Conservation (phyloP, 2,888 invertebrate species). For the Acronicta alni region DNA sequence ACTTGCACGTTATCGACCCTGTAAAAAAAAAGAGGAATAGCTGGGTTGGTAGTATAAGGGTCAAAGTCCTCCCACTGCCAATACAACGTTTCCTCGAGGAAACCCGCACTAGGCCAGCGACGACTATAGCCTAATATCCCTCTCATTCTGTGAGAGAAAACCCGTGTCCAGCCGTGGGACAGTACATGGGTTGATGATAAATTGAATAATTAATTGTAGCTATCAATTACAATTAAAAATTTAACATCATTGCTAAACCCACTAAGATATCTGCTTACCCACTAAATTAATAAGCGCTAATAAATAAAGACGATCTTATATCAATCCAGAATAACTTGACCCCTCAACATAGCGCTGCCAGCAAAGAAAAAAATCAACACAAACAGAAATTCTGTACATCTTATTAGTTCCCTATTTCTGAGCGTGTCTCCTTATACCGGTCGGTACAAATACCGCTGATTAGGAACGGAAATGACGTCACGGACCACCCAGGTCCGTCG, state of each 20-base stretch:
- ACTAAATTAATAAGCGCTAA: constrained; percentile 34
- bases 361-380: background rate
- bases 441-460: constrained; percentile 12
- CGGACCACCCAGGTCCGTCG: constrained; percentile 60
- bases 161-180: too few species aligned
- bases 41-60: too few species aligned
- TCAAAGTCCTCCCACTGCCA: too few species aligned
- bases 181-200: too few species aligned
- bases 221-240: constrained; percentile 23
- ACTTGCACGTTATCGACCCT: too few species aligned
- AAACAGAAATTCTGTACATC: constrained; percentile 1
- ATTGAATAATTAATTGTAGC: constrained; percentile 16
- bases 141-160: too few species aligned
- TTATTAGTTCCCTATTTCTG: constrained; percentile 23
- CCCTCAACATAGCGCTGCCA: constrained; percentile 10
- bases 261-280: constrained; percentile 11
- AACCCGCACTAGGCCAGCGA: too few species aligned
- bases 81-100: too few species aligned
- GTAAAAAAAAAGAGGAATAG: too few species aligned
- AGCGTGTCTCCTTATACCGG: constrained; percentile 8
- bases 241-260: constrained; percentile 11
- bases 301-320: constrained; percentile 9
- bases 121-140: too few species aligned
- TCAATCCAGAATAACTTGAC: background rate
- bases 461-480: constrained; percentile 36